phyloP scores from a whole-genome alignment of 2,797 vertebrate genomes.

The Squalus acanthias region DNA sequence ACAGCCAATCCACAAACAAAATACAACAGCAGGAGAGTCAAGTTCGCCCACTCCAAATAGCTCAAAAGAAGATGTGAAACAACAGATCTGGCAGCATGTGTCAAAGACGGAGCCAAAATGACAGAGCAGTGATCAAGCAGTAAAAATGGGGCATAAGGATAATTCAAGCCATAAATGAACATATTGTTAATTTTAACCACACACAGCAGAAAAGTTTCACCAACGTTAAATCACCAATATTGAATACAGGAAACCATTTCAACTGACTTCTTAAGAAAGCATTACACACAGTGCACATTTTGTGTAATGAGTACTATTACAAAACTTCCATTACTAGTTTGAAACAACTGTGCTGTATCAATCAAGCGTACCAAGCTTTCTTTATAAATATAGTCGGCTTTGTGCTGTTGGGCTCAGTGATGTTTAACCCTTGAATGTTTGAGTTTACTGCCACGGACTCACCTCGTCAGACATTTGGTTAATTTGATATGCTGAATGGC shows the following conservation, averaged over 20 bases:
- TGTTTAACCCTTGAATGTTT: too few species aligned
- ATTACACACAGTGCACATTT: neutral
- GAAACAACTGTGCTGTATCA: neutral
- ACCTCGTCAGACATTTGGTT: too few species aligned
- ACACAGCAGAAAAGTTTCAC: neutral
- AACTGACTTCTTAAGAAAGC: neutral
- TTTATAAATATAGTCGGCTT: too few species aligned
- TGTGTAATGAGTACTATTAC: neutral
- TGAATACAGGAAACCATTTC: neutral
- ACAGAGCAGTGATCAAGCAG: neutral
- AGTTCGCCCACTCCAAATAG: neutral
- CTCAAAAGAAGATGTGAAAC: too few species aligned
- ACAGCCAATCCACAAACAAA: too few species aligned
- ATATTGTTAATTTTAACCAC: neutral
- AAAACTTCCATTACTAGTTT: neutral
- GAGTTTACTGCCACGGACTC: too few species aligned
- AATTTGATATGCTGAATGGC: too few species aligned
- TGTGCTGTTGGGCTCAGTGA: too few species aligned
- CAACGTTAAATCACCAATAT: neutral
- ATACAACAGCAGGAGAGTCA: neutral
- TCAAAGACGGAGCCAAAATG: neutral
- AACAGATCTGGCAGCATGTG: neutral
- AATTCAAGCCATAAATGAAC: neutral
- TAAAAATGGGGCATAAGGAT: neutral
- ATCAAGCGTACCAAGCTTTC: too few species aligned